phyloP scores from a whole-genome alignment of 2,797 vertebrate genomes.

The Sebastes oblongus region DNA sequence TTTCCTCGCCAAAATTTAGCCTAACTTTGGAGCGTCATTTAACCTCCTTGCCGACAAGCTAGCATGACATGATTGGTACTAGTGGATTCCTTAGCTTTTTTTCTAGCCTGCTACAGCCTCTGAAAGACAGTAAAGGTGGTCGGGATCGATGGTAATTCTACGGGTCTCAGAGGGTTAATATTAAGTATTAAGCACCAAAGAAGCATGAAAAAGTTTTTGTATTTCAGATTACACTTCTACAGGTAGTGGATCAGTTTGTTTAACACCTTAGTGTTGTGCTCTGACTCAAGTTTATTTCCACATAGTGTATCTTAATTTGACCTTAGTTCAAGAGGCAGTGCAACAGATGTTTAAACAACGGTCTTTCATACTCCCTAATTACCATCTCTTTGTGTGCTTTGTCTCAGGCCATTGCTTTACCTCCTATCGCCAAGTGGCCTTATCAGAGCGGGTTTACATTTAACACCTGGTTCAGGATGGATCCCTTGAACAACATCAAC shows the following conservation, averaged over 20 bases:
- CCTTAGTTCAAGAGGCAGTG: neutral
- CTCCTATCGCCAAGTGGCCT: slow-evolving; percentile 99
- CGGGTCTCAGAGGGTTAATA: too few species aligned
- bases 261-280: neutral
- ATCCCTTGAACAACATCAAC: slow-evolving; percentile 96
- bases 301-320: neutral
- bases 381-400: neutral
- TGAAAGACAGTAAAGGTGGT: too few species aligned
- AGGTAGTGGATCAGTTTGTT: neutral
- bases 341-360: neutral
- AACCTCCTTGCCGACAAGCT: too few species aligned
- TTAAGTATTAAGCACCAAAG: neutral
- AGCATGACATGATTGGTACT: too few species aligned
- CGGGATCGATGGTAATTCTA: too few species aligned
- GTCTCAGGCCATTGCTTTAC: slow-evolving; percentile 94
- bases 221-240: neutral
- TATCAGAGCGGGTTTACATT: slow-evolving; percentile 98
- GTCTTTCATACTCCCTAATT: neutral
- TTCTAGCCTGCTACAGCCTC: too few species aligned
- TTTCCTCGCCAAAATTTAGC: too few species aligned
- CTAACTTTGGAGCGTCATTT: too few species aligned
- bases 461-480: slow-evolving; percentile 99
- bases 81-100: too few species aligned
- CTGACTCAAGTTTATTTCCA: neutral
- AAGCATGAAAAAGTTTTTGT: neutral